These are phyloP conservation scores for Pristionchus arcanus DNA, from an alignment of 2,888 invertebrate species.

Conservation along the genomic window DNA sequence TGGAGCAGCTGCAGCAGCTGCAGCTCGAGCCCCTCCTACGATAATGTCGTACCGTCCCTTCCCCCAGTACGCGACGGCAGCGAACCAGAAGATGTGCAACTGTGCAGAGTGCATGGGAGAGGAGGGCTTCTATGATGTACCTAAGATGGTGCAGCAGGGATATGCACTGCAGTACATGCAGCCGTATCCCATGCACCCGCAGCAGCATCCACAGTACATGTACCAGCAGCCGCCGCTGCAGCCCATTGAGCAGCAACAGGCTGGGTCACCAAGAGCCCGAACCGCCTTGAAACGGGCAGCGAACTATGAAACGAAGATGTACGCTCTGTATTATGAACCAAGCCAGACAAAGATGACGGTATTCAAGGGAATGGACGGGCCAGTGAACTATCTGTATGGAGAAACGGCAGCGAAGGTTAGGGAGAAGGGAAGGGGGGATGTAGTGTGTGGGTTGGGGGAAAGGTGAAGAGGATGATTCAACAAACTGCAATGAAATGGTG, in stretches of 20 bases:
- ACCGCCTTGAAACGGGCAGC: too few species aligned
- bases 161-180: not conserved
- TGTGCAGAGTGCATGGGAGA: not conserved
- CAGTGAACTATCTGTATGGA: conserved; percentile 3
- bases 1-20: not conserved
- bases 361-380: not conserved
- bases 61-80: not conserved
- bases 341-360: not conserved
- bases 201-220: not conserved
- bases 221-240: not conserved
- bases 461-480: not conserved
- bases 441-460: not conserved
- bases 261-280: not conserved
- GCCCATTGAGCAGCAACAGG: not conserved
- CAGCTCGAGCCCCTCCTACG: not conserved
- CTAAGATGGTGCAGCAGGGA: too few species aligned
- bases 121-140: too few species aligned
- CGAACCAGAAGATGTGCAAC: not conserved
- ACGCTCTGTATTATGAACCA: not conserved
- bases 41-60: not conserved
- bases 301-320: not conserved
- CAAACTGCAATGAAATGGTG: not conserved
- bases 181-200: not conserved
- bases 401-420: not conserved
- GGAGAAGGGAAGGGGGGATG: not conserved